Conservation (phyloP, 1,140 invertebrate genomes). For the Phthorimaea operculella region DNA sequence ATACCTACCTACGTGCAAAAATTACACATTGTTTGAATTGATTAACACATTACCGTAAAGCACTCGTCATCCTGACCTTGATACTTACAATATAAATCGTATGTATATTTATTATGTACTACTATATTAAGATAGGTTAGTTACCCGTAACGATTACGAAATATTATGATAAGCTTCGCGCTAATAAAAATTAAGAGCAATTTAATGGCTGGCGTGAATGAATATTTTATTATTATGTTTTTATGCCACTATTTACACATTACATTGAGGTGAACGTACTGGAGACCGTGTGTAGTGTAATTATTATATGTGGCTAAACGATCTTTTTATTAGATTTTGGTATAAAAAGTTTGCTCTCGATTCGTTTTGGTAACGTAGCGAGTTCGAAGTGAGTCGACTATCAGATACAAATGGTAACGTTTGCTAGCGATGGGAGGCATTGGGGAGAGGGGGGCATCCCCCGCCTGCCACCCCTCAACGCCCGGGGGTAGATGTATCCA, state of each 20-base stretch:
- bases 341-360: too few relatives aligned
- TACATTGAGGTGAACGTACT: too few relatives aligned
- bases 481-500: conserved; percentile 43
- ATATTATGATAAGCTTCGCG: neutral
- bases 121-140: conserved; percentile 4
- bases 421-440: conserved; percentile 26
- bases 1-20: too few relatives aligned
- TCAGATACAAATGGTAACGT: conserved; percentile 23
- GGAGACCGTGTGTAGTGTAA: too few relatives aligned
- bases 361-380: too few relatives aligned
- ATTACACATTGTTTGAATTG: neutral
- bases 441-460: conserved; percentile 17
- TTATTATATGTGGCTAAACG: too few relatives aligned
- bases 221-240: too few relatives aligned
- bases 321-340: too few relatives aligned
- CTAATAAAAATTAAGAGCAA: neutral
- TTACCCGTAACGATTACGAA: conserved; percentile 3
- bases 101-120: too few relatives aligned
- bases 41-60: neutral
- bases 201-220: too few relatives aligned
- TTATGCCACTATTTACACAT: too few relatives aligned
- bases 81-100: neutral
- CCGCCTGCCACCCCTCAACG: neutral
- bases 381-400: too few relatives aligned
- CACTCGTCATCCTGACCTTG: neutral